Evolutionary conservation across 2,113 vertebrate species (phyloP), one percentile per base, ranked within the genome.

Genomic region (Tyrannus savana): DNA sequence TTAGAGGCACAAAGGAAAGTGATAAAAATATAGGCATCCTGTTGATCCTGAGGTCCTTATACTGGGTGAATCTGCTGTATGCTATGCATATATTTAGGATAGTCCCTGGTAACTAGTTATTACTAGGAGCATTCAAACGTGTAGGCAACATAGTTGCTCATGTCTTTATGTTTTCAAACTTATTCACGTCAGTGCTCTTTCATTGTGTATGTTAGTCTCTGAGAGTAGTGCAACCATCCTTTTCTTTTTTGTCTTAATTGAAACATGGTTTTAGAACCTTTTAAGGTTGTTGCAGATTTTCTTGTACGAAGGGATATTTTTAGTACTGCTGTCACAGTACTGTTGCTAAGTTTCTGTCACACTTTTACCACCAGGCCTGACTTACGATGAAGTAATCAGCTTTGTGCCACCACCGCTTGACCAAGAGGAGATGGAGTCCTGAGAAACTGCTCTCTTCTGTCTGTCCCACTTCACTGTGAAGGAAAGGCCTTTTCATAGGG

Each of bases 351-450:
- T 44, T 63, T 60, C 22, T 75, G 28, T 93, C 58, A 24, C 42
- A 7, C 37, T 86, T 91, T 89, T 37, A 58, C 47, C 72, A 47
- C 67, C 87, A 99, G 99, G 98, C 89, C 98, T 99, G 97, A 99
- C 99, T 71, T 99, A 99, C 0, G 99, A 99, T 37, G 99, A 99
- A 97, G 98, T 99, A 9, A 30, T 99, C 94, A 99, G 99, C 98
- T 99, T 99, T 63, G 98, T 98, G 97, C 98, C 99, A 1, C 99
- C 98, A 1, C 98, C 98, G 7, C 99, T 99, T 11, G 99, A 99
- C 73, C 98, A 98, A 95, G 99, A 99, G 52, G 99, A 99, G 96
- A 99, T 99, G 99, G 99, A 99, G 91, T 99, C 99, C 66, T 99
- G 99, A 99, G 97, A 79, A 74, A 56, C 92, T 52, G 87, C 85